Evolutionary conservation across 2,797 vertebrate genomes (phyloP), one percentile per base, ranked within the genome.

Genomic region (Cebuella pygmaea): DNA sequence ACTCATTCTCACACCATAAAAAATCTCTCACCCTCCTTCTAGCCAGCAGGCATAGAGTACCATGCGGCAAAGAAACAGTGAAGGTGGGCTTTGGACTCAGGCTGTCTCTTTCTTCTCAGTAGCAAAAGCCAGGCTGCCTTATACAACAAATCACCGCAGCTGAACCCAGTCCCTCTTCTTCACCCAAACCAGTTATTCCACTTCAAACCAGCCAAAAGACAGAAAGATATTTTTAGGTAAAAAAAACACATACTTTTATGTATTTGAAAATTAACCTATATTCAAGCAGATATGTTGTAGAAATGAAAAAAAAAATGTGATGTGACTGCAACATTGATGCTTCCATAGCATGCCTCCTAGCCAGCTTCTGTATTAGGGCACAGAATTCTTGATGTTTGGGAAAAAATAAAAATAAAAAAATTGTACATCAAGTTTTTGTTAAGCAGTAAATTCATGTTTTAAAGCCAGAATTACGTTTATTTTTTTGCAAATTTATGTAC

Each of bases 1-100:
- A 99, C 98, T 98, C 99, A 99, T 98, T 99, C 99, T 98, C 98
- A 94, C 97, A 98, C 98, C 97, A 97, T 98, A 98, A 84, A 96
- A 95, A 94, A 98, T 97, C 98, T 98, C 98, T 98, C 98, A 98
- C 98, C 98, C 97, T 98, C 98, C 98, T 96, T 89, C 90, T 80
- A 96, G 80, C 97, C 96, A 52, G 86, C 95, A 97, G 98, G 93
- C 88, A 78, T 55, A 97, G 98, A 97, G 98, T 96, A 87, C 96
- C 97, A 90, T 89, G 94, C 3, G 15, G 33, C 61, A n/a, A 67
- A 67, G 15, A 14, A 33, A 33, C 61, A 33, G 61, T 33, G 15
- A 97, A 95, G 98, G 98, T 74, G 93, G 97, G 97, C 97, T 95
- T 89, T 88, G 97, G 95, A 97, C 94, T 95, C 97, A 94, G 96